A percentile compares a stretch with the other conserved stretches of the same genome.
Evolutionary conservation across 64 coral and sea anemone species (phyloP).

Genomic region (Montipora cactus): DNA sequence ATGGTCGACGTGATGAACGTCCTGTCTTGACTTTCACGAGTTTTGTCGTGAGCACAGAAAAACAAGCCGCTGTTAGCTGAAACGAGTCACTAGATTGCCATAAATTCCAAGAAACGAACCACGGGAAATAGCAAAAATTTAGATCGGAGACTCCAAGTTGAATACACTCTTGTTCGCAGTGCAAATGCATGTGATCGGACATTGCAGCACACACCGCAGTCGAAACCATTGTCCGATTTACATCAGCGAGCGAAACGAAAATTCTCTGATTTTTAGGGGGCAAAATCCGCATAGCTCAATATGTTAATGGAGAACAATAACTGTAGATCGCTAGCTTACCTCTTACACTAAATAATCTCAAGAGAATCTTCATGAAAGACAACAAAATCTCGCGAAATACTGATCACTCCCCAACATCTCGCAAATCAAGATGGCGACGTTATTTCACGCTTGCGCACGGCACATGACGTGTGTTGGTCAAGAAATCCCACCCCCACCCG

Average conservation of each 20-base stretch:
- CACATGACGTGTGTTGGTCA: conserved; percentile 82
- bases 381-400: conserved; percentile 97
- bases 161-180: background rate
- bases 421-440: conserved; percentile 90
- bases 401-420: conserved; percentile 82
- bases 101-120: background rate
- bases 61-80: background rate
- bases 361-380: conserved; percentile 96
- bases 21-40: conserved; percentile 21
- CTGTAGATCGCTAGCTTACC: conserved; percentile 55
- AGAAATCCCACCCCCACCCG: conserved; percentile 24
- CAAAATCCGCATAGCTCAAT: too few relatives aligned
- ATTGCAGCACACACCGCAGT: conserved; percentile 13
- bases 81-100: background rate
- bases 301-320: conserved; percentile 38
- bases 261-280: conserved; percentile 7
- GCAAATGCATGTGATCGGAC: conserved; percentile 45
- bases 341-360: conserved; percentile 74
- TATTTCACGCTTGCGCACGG: conserved; percentile 78
- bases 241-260: conserved; percentile 41
- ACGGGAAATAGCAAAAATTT: background rate
- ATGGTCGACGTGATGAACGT: background rate
- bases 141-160: background rate
- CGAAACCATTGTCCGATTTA: conserved; percentile 43
- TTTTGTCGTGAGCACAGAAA: conserved; percentile 17